Conservation (phyloP, 2,888 invertebrate genomes). For the Liposcelis brunnea region DNA sequence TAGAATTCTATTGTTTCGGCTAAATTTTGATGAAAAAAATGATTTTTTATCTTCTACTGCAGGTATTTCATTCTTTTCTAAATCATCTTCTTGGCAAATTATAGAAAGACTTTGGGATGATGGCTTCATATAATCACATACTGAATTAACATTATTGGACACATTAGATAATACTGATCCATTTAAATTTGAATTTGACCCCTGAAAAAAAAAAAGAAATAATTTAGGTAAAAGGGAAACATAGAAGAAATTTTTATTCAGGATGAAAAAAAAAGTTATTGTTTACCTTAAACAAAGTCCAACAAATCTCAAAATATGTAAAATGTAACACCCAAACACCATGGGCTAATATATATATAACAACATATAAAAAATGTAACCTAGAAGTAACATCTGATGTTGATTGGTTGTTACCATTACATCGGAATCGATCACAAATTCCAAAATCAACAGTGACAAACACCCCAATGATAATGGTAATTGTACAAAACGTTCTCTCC, state of each 20-base stretch:
- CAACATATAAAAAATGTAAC: background rate
- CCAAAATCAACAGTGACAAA: conserved; percentile 8
- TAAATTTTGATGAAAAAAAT: too few species aligned
- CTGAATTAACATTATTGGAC: background rate
- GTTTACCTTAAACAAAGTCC: background rate
- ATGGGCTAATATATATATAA: conserved; percentile 4
- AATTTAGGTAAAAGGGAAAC: background rate
- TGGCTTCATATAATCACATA: background rate
- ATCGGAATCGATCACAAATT: conserved; percentile 1
- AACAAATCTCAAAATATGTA: conserved; percentile 6
- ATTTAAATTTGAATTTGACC: conserved; percentile 1
- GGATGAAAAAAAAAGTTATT: background rate
- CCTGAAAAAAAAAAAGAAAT: background rate
- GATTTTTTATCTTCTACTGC: too few species aligned
- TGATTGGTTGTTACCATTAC: background rate
- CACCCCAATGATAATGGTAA: background rate
- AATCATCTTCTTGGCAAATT: background rate
- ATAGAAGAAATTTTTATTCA: background rate
- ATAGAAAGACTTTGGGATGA: conserved; percentile 7
- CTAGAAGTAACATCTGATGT: background rate
- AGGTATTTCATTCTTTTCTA: too few species aligned
- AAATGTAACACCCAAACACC: background rate
- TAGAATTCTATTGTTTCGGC: too few species aligned
- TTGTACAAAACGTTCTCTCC: conserved; percentile 5
- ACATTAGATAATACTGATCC: conserved; percentile 1